A percentile compares a stretch with the other conserved stretches of the same genome.
Evolutionary conservation across 2,888 invertebrate genomes (phyloP).

Genomic region (Drosophila aldrichi): DNA sequence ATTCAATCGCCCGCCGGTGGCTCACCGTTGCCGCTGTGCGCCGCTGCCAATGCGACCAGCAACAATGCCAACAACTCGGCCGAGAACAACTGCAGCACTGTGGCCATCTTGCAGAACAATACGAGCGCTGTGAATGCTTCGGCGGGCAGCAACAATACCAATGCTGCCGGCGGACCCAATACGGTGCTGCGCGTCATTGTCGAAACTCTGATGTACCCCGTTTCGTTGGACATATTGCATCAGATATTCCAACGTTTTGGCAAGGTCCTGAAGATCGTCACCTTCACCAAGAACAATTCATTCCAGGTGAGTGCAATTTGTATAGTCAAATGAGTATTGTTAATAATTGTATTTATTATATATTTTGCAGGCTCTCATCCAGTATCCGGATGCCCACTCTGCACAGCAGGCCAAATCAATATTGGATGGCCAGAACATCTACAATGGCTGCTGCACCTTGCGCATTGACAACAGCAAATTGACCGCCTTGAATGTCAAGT

Average conservation of each 20-base stretch:
- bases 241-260: slow-evolving; percentile 99
- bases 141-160: slow-evolving; percentile 85
- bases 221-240: slow-evolving; percentile 98
- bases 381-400: slow-evolving; percentile 98
- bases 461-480: slow-evolving; percentile 99
- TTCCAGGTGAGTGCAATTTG: slow-evolving; percentile 82
- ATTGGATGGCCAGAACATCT: slow-evolving; percentile 99
- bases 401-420: slow-evolving; percentile 98
- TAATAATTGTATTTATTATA: not conserved
- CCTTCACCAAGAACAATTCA: slow-evolving; percentile 99
- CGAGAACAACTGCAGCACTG: slow-evolving; percentile 75
- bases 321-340: too few species aligned
- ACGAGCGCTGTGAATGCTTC: slow-evolving; percentile 83
- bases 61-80: slow-evolving; percentile 77
- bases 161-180: slow-evolving; percentile 92
- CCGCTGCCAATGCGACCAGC: slow-evolving; percentile 82
- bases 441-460: slow-evolving; percentile 99
- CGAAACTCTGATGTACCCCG: slow-evolving; percentile 99
- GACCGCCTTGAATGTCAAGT: slow-evolving; percentile 98
- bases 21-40: slow-evolving; percentile 88
- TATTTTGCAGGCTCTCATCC: slow-evolving; percentile 96
- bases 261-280: slow-evolving; percentile 99
- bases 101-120: slow-evolving; percentile 86
- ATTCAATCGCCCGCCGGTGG: slow-evolving; percentile 87
- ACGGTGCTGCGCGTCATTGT: slow-evolving; percentile 99